Base-by-base conservation (phyloP, 2,797 vertebrate genomes). In the Paratrypauchen microcephalus region DNA sequence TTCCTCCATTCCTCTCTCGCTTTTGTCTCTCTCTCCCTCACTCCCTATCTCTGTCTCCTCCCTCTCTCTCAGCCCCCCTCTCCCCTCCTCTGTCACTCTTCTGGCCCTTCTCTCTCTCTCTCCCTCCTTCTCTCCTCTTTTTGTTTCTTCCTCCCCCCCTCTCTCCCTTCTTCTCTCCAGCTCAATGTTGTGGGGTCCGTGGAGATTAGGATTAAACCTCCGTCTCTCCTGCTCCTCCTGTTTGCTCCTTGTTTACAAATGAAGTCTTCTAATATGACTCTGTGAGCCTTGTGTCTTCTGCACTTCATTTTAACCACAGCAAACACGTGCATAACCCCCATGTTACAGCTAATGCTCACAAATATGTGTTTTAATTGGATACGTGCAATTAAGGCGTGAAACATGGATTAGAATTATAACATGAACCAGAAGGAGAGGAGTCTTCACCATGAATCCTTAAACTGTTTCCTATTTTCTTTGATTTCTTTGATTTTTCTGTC, bases 161-260 rank as follows among this genome's bases (percentile, higher is more conserved):
- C n/a, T 71, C 78, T 36, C 19, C 72, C 67, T 26, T 26, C 24
- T 26, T n/a, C n/a, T n/a, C n/a, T n/a, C n/a, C 24, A 26, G 24
- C 24, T 26, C 24, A 26, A 2, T 26, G 24, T 26, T 26, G 24
- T 26, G 2, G 24, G 24, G 1, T 26, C 24, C 1, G 24, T 26
- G 24, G 24, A 26, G 24, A 26, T 26, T 1, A 26, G 1, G 24
- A 26, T 26, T 26, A 26, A 26, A 26, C 24, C 24, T 26, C 24
- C 78, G 81, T 86, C 58, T 81, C 82, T 87, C 86, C 84, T 87
- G 65, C 72, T 76, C 75, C 76, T 75, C 72, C 77, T 65, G n/a
- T 73, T 74, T 73, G 58, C 76, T 74, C 72, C 65, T 71, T 66
- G 64, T 81, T 85, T 76, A 70, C 69, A 70, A 74, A 76, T 30